These are phyloP conservation scores for Graptemys geographica DNA, from an alignment of 2,797 vertebrate species.

Conservation along the genomic window DNA sequence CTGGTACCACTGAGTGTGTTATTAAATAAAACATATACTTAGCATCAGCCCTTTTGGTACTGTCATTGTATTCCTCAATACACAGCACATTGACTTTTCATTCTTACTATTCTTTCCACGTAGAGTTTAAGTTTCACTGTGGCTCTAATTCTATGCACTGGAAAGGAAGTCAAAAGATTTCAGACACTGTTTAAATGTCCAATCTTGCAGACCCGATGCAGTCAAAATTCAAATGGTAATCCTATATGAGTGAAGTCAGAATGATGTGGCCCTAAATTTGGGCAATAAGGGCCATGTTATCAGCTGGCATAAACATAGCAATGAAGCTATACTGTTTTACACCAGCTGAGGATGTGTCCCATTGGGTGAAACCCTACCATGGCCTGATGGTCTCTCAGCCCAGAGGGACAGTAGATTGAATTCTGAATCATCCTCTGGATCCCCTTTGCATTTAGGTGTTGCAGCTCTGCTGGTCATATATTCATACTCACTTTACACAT, in stretches of 20 bases:
- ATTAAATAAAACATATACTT: slow-evolving; percentile 69
- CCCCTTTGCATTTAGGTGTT: not conserved
- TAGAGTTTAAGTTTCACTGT: slow-evolving; percentile 61
- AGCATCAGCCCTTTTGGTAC: slow-evolving; percentile 61
- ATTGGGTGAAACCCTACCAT: not conserved
- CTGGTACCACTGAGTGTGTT: slow-evolving; percentile 45
- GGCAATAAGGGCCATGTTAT: not conserved
- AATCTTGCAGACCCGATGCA: not conserved
- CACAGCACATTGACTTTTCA: slow-evolving; percentile 52
- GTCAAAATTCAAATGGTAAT: slow-evolving; percentile 34
- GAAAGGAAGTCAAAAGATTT: slow-evolving; percentile 40
- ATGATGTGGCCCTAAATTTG: not conserved
- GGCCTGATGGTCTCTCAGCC: not conserved
- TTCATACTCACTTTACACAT: not conserved
- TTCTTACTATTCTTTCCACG: slow-evolving; percentile 39
- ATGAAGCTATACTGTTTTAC: not conserved
- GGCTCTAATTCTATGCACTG: not conserved
- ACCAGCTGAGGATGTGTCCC: not conserved
- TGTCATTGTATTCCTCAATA: slow-evolving; percentile 55
- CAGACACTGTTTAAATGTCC: not conserved
- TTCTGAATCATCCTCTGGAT: not conserved
- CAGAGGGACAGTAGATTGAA: not conserved
- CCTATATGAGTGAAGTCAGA: not conserved
- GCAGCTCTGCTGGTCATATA: not conserved
- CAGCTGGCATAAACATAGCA: not conserved